Base-by-base conservation (phyloP, 1,140 invertebrate species). In the Gryon sp. region DNA sequence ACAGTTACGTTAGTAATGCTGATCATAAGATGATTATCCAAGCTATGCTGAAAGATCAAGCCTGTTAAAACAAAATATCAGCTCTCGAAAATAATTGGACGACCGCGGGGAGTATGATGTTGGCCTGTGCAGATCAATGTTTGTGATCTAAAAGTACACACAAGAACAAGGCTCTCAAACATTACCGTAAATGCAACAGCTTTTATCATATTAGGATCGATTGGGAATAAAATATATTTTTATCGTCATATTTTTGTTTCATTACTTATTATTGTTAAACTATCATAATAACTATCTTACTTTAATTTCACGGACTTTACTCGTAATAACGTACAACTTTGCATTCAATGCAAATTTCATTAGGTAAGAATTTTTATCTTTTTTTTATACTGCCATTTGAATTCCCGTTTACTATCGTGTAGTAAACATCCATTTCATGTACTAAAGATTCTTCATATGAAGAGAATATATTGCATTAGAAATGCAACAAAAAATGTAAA, bases 31-130 rank as follows among this genome's bases (percentile, higher is more conserved):
- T 82, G 76, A 79, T 82, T 78, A 78, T 80, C 80, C 69, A 53
- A 57, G 65, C 53, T 57, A 57, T 69, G 57, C 57, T 63, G 52
- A 70, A 63, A 70, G 57, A 57, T 70, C 70, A 28, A 59, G 59
- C 62, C 76, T 60, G 53, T 68, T 66, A 68, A 83, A 83, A 83
- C 66, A 80, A 83, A 81, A 79, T 77, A 80, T 79, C 68, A 76
- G 40, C 40, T 70, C 63, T 78, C 43, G 76, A 82, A 82, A 82
- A 84, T 83, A 84, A 84, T 84, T 84, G 83, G 80, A 80, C 76
- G 62, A 76, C 68, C 62, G 43, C 70, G 57, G 66, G 72, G 72
- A 76, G 63, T 68, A 76, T 63, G 66, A 77, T 66, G 66, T 70
- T 59, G 50, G 74, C 22, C 59, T 65, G 59, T 30, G 22, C 74